These are phyloP conservation scores for Reticulitermes speratus DNA, from an alignment of 1,140 invertebrate genomes.

Conservation along the genomic window DNA sequence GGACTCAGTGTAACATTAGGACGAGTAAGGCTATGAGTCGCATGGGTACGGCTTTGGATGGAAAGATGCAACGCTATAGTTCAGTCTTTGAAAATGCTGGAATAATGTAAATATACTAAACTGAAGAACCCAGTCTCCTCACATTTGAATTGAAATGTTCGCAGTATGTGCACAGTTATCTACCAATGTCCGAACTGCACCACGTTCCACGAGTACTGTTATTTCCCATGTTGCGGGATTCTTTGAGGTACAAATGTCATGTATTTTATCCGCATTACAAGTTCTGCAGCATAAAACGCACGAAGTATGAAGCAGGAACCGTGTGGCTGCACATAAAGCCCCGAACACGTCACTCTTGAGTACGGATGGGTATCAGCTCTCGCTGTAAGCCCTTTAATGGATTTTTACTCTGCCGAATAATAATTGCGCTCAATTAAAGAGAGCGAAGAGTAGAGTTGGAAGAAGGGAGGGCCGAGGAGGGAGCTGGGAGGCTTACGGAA, in stretches of 20 bases:
- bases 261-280: neutral
- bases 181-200: too few relatives aligned
- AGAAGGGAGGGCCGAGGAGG: neutral
- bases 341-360: neutral
- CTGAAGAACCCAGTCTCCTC: too few relatives aligned
- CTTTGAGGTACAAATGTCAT: neutral
- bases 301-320: neutral
- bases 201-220: too few relatives aligned
- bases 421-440: conserved; percentile 9
- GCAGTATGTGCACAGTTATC: too few relatives aligned
- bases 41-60: too few relatives aligned
- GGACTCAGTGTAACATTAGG: too few relatives aligned
- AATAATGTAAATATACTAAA: too few relatives aligned
- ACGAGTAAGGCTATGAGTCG: too few relatives aligned
- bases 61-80: too few relatives aligned
- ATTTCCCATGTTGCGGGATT: too few relatives aligned
- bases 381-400: neutral
- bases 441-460: neutral
- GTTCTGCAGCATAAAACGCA: neutral
- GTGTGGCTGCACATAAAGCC: neutral
- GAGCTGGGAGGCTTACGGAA: neutral
- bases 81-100: too few relatives aligned
- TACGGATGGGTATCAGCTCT: neutral
- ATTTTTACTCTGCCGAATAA: conserved; percentile 19
- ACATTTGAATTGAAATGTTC: too few relatives aligned